Evolutionary conservation across 1,140 invertebrate genomes (phyloP).

Genomic region (Episyrphus balteatus): DNA sequence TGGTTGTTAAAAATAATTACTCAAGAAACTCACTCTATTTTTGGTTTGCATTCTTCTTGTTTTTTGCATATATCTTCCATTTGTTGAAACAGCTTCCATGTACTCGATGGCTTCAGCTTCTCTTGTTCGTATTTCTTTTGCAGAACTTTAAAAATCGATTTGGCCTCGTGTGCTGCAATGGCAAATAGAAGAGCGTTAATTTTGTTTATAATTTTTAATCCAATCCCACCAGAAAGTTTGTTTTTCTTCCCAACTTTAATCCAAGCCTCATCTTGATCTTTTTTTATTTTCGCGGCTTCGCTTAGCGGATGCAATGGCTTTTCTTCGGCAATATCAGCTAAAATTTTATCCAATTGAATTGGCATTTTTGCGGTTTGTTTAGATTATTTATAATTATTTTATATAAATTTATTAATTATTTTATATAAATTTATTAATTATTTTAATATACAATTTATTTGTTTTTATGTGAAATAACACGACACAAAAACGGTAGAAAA

Average conservation of each 20-base stretch:
- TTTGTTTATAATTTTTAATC: neutral
- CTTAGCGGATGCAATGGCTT: slow-evolving; percentile 26
- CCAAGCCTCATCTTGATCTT: slow-evolving; percentile 32
- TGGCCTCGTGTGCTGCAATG: slow-evolving; percentile 24
- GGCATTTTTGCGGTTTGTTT: slow-evolving; percentile 24
- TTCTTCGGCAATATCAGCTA: slow-evolving; percentile 28
- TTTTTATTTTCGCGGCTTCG: slow-evolving; percentile 22
- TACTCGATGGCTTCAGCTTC: slow-evolving; percentile 23
- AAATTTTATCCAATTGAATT: slow-evolving; percentile 31
- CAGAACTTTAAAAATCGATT: slow-evolving; percentile 32
- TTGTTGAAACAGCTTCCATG: slow-evolving; percentile 28
- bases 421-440: no score
- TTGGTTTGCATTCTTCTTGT: slow-evolving; percentile 13
- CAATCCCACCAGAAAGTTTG: slow-evolving; percentile 19
- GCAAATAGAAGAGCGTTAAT: neutral
- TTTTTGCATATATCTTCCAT: slow-evolving; percentile 32
- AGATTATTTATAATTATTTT: no score
- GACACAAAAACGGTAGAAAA: no score
- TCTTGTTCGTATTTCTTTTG: slow-evolving; percentile 34
- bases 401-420: no score
- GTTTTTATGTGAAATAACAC: no score
- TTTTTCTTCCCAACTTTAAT: slow-evolving; percentile 27
- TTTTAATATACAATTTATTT: no score
- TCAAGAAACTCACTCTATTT: slow-evolving; percentile 22
- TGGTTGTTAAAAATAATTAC: no score